Percentiles rank a stretch among this genome's conserved stretches.
Evolutionary conservation across 2,113 vertebrate genomes (phyloP).

Genomic region (Platycercus adscitus): DNA sequence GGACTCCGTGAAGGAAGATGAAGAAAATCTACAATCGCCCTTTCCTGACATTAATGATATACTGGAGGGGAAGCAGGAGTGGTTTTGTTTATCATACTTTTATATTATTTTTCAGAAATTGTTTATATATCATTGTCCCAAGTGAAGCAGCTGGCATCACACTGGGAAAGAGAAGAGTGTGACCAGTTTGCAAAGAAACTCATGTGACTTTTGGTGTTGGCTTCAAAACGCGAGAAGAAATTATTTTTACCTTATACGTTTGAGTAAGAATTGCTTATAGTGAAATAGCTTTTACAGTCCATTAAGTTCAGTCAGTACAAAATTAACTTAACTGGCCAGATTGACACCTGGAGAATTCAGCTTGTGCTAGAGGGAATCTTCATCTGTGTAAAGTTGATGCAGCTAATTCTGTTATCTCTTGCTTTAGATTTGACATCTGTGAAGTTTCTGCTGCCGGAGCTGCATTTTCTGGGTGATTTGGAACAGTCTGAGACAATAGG

Average conservation of each 20-base stretch:
- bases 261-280: slow-evolving; percentile 23
- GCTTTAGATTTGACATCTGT: background rate
- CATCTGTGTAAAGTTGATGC: background rate
- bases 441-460: background rate
- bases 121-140: background rate
- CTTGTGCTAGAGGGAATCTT: background rate
- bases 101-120: background rate
- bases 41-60: background rate
- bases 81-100: background rate
- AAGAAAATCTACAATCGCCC: background rate
- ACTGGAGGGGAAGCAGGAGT: background rate
- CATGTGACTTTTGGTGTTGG: background rate
- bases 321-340: slow-evolving; percentile 29
- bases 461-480: background rate
- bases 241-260: background rate
- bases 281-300: slow-evolving; percentile 30
- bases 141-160: background rate
- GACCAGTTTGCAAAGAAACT: background rate
- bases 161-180: background rate
- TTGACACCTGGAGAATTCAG: slow-evolving; percentile 40
- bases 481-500: background rate
- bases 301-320: slow-evolving; percentile 33
- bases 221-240: slow-evolving; percentile 2
- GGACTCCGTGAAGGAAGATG: background rate
- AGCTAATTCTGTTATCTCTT: slow-evolving; percentile 10